These are phyloP conservation scores for Temnothorax curvispinosus DNA, from an alignment of 1,140 invertebrate genomes.

Conservation along the genomic window DNA sequence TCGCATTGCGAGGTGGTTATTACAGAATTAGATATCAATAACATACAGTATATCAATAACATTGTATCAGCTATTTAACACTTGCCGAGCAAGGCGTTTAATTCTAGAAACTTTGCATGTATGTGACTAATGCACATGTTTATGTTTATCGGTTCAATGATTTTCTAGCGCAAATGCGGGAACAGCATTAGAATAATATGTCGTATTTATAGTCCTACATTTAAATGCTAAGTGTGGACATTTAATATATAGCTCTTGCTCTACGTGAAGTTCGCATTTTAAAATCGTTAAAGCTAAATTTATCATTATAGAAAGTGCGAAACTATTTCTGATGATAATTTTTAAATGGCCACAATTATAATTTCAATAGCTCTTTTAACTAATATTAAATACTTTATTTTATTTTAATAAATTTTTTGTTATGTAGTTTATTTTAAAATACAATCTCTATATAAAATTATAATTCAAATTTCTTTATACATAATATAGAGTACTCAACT, in stretches of 20 bases:
- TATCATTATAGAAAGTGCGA: background rate
- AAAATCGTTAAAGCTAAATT: background rate
- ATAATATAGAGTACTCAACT: too few species aligned
- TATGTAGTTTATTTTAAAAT: background rate
- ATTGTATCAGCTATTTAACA: background rate
- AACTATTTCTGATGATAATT: background rate
- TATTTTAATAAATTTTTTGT: background rate
- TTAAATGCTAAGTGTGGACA: background rate
- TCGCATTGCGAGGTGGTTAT: background rate
- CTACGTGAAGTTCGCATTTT: background rate
- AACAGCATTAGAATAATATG: constrained; percentile 12
- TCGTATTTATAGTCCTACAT: background rate
- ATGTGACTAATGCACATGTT: background rate
- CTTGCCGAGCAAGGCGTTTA: background rate
- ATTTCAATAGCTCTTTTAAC: background rate
- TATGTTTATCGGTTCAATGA: background rate
- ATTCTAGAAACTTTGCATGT: background rate
- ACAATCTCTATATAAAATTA: background rate
- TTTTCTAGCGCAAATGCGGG: constrained; percentile 11
- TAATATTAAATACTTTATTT: background rate
- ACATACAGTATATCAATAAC: background rate
- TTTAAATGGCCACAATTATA: background rate
- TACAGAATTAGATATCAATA: background rate
- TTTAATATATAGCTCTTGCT: background rate
- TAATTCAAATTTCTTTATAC: background rate